Percentiles rank a stretch among this genome's conserved stretches.
Evolutionary conservation across 2,888 invertebrate species (phyloP).

Genomic region (Drosophila setosimentum): DNA sequence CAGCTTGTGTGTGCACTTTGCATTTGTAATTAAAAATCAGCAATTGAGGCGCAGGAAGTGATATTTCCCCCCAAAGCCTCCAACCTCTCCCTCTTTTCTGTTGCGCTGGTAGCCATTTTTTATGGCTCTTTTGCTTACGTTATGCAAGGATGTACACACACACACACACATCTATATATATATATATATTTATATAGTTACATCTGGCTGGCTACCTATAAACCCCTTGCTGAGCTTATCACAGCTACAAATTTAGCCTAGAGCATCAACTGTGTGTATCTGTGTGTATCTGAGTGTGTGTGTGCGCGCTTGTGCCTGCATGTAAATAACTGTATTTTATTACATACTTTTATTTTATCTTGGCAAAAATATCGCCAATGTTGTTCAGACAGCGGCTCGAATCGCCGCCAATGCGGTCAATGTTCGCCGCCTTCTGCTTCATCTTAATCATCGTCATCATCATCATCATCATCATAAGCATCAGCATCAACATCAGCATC

Average conservation of each 20-base stretch:
- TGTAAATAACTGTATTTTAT: constrained; percentile 79
- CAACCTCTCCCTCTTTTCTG: neutral
- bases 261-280: constrained; percentile 53
- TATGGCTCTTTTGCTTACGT: constrained; percentile 38
- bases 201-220: constrained; percentile 2
- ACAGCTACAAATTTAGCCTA: constrained; percentile 69
- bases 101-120: constrained; percentile 49
- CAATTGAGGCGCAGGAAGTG: constrained; percentile 75
- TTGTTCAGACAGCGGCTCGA: constrained; percentile 71
- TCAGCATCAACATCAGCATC: neutral
- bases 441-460: constrained; percentile 21
- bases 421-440: constrained; percentile 54
- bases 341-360: constrained; percentile 78
- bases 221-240: constrained; percentile 58
- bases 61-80: constrained; percentile 28
- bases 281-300: constrained; percentile 10
- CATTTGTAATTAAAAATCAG: constrained; percentile 79
- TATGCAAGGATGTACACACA: constrained; percentile 67
- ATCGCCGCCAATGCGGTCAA: constrained; percentile 75
- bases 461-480: neutral
- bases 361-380: constrained; percentile 78
- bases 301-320: constrained; percentile 50
- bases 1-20: constrained; percentile 64
- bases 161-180: neutral
- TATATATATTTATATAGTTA: neutral